A percentile compares a stretch with the other conserved stretches of the same genome.
Evolutionary conservation across 2,797 vertebrate species (phyloP).

Genomic region (Halcyon badia): DNA sequence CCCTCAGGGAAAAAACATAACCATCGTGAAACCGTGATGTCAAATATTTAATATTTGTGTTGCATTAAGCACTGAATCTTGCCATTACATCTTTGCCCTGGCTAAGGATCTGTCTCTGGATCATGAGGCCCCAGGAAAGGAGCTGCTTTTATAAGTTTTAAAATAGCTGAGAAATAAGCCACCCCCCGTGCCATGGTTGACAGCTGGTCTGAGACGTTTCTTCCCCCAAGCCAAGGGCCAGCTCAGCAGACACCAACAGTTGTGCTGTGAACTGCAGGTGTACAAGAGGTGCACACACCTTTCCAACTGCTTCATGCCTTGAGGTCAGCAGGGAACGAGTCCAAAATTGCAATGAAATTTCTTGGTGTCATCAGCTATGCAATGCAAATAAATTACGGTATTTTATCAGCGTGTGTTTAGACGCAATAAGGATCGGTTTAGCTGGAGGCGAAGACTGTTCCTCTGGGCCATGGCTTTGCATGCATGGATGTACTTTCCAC

Average conservation of each 20-base stretch:
- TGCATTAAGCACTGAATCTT: neutral
- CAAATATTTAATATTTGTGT: neutral
- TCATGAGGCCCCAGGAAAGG: neutral
- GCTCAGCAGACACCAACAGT: neutral
- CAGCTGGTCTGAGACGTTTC: neutral
- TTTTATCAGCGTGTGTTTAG: neutral
- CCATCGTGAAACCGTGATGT: neutral
- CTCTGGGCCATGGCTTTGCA: neutral
- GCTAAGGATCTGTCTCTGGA: neutral
- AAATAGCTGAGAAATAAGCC: neutral
- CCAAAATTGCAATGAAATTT: neutral
- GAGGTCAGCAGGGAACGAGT: neutral
- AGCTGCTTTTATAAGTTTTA: neutral
- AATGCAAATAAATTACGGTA: neutral
- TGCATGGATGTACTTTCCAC: neutral
- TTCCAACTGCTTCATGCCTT: neutral
- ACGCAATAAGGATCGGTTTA: neutral
- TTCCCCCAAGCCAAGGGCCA: neutral
- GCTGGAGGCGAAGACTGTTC: constrained; percentile 20
- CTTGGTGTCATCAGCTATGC: neutral
- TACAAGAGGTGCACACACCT: neutral
- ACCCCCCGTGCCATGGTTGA: neutral
- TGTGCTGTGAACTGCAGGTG: neutral
- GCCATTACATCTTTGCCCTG: neutral
- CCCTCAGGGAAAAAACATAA: neutral